These are phyloP conservation scores for Linnaemya tessellans DNA, from an alignment of 2,888 invertebrate genomes.

Conservation along the genomic window DNA sequence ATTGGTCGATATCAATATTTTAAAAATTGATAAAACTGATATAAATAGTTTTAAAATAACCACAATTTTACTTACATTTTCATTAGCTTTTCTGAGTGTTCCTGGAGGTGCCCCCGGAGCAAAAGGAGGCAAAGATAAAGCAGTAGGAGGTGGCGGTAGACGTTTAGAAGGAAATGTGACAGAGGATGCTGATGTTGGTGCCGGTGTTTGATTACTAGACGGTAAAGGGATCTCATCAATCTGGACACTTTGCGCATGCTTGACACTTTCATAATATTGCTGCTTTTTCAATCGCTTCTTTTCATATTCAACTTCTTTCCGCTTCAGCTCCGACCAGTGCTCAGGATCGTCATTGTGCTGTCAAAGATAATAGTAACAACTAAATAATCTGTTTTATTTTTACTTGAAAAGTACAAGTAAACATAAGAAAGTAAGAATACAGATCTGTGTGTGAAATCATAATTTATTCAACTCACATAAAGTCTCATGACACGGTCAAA, in stretches of 20 bases:
- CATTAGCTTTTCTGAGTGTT: slow-evolving; percentile 90
- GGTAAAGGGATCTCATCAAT: slow-evolving; percentile 98
- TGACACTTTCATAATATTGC: slow-evolving; percentile 96
- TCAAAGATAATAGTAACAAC: slow-evolving; percentile 17
- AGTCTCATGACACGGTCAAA: slow-evolving; percentile 96
- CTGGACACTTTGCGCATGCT: slow-evolving; percentile 96
- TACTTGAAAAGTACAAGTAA: neutral
- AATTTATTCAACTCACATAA: slow-evolving; percentile 89
- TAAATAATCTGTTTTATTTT: neutral
- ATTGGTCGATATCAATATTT: too few species aligned
- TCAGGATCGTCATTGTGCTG: slow-evolving; percentile 98
- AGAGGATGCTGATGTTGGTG: slow-evolving; percentile 38
- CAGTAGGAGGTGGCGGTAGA: slow-evolving; percentile 81
- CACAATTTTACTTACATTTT: slow-evolving; percentile 80
- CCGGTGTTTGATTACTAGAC: slow-evolving; percentile 65
- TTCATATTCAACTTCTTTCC: slow-evolving; percentile 96
- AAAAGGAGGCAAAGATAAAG: slow-evolving; percentile 81
- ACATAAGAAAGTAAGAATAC: neutral
- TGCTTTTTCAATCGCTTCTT: slow-evolving; percentile 93
- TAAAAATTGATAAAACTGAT: too few species aligned
- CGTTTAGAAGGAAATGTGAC: slow-evolving; percentile 76
- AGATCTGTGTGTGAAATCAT: neutral
- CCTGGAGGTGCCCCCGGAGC: slow-evolving; percentile 87
- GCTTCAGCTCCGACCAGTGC: slow-evolving; percentile 95
- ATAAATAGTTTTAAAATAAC: neutral